These are phyloP conservation scores for Eupithecia subfuscata DNA, from an alignment of 2,888 invertebrate species.

Conservation along the genomic window DNA sequence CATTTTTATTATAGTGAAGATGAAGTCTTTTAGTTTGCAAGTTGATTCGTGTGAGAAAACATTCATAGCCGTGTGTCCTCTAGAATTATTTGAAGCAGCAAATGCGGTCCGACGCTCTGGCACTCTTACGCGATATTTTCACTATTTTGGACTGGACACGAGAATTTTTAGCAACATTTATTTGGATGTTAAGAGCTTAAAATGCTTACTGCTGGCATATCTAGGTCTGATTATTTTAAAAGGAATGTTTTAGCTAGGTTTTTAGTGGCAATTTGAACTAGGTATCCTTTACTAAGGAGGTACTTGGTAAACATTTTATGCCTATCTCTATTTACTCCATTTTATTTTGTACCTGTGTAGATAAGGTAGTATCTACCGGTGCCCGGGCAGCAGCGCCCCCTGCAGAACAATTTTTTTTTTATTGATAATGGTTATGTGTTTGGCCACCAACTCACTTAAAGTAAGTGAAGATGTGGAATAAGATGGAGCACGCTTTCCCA, in stretches of 20 bases:
- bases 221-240: conserved; percentile 18
- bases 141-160: conserved; percentile 36
- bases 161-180: conserved; percentile 27
- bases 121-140: conserved; percentile 30
- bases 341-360: not conserved
- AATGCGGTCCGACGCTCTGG: conserved; percentile 39
- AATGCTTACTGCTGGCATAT: conserved; percentile 12
- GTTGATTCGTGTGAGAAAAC: not conserved
- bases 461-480: too few species aligned
- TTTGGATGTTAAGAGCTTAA: conserved; percentile 20
- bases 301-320: not conserved
- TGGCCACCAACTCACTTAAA: too few species aligned
- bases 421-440: too few species aligned
- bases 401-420: too few species aligned
- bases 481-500: too few species aligned
- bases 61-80: conserved; percentile 36
- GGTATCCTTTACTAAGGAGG: not conserved
- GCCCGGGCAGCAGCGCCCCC: too few species aligned
- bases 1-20: too few species aligned
- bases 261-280: not conserved
- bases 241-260: not conserved
- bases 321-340: not conserved
- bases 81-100: conserved; percentile 47
- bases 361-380: too few species aligned
- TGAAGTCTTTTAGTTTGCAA: not conserved